Evolutionary conservation across 2,113 vertebrate genomes (phyloP), one percentile per base, ranked within the genome.

Genomic region (Oreamnos americanus): DNA sequence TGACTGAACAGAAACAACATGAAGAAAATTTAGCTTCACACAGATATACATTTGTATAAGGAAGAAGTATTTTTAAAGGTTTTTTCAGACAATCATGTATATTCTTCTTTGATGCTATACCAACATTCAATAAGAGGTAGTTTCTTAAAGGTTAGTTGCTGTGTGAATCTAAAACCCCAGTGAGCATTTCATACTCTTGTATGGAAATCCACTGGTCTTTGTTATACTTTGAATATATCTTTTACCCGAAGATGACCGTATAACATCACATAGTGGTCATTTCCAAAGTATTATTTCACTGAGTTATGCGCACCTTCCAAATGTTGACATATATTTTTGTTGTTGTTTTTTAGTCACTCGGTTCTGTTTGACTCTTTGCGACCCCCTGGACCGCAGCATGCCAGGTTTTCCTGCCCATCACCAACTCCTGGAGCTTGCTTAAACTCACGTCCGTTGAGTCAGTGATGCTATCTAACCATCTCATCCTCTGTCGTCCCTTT

Each of bases 141-240:
- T 67, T 95, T 93, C 90, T 95, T 93, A 45, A 93, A 96, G 49
- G 60, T 95, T 67, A 58, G 28, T 58, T 83, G 45, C 26, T 96
- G 2, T 16, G 17, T 90, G 21, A 91, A 39, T 81, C 74, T 91
- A 85, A 88, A 76, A 30, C 25, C 79, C n/a, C 21, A n/a, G 11
- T 87, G 76, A 94, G n/a, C 14, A 57, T 55, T 85, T 94, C 25
- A 87, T 60, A 58, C 53, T 88, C 45, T 67, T 67, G 78, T 47
- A 79, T 94, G 82, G 90, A 78, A 91, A 88, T 81, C 23, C 13
- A 3, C 67, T 83, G n/a, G 7, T 71, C 36, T 90, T 30, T 87
- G 17, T 90, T 90, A 17, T 92, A 55, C 62, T 84, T 74, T 78
- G 43, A 90, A 84, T 96, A 30, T 21, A 84, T 88, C 62, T 91